Conservation (phyloP, 2,113 vertebrate species). For the Mus spicilegus region DNA sequence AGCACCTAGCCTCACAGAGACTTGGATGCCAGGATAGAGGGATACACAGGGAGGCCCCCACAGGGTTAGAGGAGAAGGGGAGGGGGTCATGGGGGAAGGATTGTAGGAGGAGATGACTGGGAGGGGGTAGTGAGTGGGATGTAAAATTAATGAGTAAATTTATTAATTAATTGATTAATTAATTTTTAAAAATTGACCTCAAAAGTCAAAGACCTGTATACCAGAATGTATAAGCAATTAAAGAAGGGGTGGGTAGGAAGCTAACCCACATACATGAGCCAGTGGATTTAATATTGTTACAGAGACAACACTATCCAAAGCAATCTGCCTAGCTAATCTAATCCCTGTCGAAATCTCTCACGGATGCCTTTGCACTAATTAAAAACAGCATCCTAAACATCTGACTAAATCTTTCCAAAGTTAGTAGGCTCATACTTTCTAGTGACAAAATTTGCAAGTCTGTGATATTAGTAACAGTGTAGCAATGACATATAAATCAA, state of each 20-base stretch:
- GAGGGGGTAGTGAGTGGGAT: too few species aligned
- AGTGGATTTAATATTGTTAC: background rate
- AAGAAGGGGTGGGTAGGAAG: background rate
- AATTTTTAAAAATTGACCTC: background rate
- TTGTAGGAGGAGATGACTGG: too few species aligned
- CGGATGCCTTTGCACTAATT: background rate
- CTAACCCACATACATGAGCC: background rate
- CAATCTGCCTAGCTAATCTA: too few species aligned
- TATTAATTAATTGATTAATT: too few species aligned
- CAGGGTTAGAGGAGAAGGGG: too few species aligned
- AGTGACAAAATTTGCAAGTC: background rate
- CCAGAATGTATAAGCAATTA: background rate
- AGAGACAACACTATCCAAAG: background rate
- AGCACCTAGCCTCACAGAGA: too few species aligned
- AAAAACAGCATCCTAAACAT: too few species aligned
- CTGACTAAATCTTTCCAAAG: background rate
- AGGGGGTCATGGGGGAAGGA: too few species aligned
- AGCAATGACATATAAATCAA: background rate
- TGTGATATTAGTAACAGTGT: background rate
- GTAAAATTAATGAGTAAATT: too few species aligned
- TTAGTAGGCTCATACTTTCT: background rate
- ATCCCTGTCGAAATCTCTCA: background rate
- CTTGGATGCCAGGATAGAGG: too few species aligned
- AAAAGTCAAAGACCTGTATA: background rate
- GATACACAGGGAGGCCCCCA: too few species aligned